phyloP scores from a whole-genome alignment of 1,140 invertebrate species.

The Drosophila busckii region DNA sequence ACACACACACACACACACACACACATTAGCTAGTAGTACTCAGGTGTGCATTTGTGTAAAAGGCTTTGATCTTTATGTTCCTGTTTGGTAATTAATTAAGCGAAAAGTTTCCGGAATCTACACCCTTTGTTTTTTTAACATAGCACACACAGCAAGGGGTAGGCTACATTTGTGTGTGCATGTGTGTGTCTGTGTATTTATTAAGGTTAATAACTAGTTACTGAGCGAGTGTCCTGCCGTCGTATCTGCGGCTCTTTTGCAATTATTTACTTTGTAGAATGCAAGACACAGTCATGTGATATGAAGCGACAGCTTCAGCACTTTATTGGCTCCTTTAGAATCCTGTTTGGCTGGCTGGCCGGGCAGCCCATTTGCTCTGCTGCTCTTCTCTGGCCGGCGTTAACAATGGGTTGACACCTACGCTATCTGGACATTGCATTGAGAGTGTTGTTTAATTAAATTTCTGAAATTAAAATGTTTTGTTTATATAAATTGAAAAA shows the following conservation, averaged over 20 bases:
- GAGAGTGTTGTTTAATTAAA: conserved; percentile 77
- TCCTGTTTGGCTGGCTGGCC: conserved; percentile 3
- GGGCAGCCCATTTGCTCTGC: conserved; percentile 28
- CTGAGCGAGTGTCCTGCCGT: no score
- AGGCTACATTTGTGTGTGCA: no score
- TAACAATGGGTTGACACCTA: conserved; percentile 36
- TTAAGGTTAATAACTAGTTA: conserved; percentile 17
- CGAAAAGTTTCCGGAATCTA: conserved; percentile 46
- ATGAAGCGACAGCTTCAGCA: conserved; percentile 4
- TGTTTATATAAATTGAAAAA: conserved; percentile 79
- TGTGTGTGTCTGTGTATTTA: conserved; percentile 1
- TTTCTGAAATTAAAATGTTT: conserved; percentile 79
- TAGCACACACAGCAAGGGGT: no score
- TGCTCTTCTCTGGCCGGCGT: conserved; percentile 25
- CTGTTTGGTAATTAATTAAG: conserved; percentile 66
- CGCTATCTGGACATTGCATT: conserved; percentile 43
- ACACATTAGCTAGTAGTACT: no score
- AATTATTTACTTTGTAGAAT: no score
- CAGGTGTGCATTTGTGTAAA: conserved; percentile 44
- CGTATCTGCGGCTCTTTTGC: no score
- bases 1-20: conserved; percentile 5
- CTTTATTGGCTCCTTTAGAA: conserved; percentile 41
- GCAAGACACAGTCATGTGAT: no score
- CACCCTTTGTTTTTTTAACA: conserved; percentile 13
- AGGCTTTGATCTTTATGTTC: conserved; percentile 62